Evolutionary conservation across 2,113 vertebrate species (phyloP), one percentile per base, ranked within the genome.

Genomic region (Pungitius pungitius): DNA sequence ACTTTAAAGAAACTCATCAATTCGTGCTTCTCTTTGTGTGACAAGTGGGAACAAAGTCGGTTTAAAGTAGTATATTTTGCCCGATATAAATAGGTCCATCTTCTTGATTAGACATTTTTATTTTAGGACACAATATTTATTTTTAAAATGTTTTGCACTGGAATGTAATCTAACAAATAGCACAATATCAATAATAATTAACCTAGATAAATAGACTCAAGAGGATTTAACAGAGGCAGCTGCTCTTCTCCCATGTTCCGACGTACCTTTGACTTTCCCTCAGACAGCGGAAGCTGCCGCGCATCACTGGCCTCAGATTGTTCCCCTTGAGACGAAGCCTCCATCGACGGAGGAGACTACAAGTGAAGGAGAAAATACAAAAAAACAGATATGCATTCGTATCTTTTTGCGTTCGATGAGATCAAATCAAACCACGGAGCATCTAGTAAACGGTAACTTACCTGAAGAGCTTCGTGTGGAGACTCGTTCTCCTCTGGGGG

Each of bases 401-500:
- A 20, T 45, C 17, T 30, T 20, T 8, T 2, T 20, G 22, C 24
- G 22, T 54, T 22, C 7, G 2, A 27, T 8, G 45, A 13, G 30
- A 45, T 43, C 11, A 42, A 62, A 20, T 27, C 40, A 30, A 45
- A 43, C 22, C 10, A n/a, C n/a, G 37, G 40, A 27, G 40, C 40
- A 45, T 45, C 40, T 24, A 60, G 30, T 45, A 55, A 18, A 18
- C 2, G 1, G 5, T 24, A 14, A 49, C 22, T 0, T 22, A 88
- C 88, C 78, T 68, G 60, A 39, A 1, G 1, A 26, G 27, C 40
- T 13, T 30, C 55, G 11, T 51, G 35, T 20, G 65, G 26, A 12
- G 63, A 8, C 22, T 33, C 58, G 3, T 15, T 35, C 20, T 76
- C 75, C 20, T 81, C 83, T 58, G 81, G 52, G 49, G 79, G 80